Conservation (phyloP, 2,888 invertebrate genomes). For the Thecocarcelia acutangulata region DNA sequence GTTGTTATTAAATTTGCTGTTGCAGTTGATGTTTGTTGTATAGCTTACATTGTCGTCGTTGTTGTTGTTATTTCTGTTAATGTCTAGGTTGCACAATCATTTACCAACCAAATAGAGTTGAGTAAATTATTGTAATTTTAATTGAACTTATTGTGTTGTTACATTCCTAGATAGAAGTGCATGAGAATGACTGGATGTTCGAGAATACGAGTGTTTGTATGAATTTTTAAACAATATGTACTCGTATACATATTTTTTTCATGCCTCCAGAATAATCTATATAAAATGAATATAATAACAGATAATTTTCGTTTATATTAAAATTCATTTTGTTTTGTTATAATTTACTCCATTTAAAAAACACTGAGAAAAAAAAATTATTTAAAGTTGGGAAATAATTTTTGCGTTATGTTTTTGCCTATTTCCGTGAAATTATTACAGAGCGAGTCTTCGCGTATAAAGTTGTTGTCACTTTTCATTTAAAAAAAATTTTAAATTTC, state of each 20-base stretch:
- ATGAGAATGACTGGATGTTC: slow-evolving; percentile 26
- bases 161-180: slow-evolving; percentile 34
- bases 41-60: slow-evolving; percentile 14
- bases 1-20: slow-evolving; percentile 66
- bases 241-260: slow-evolving; percentile 26
- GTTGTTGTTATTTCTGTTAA: slow-evolving; percentile 46
- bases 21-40: slow-evolving; percentile 44
- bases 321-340: slow-evolving; percentile 56
- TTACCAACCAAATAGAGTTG: slow-evolving; percentile 63
- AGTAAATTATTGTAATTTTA: slow-evolving; percentile 70
- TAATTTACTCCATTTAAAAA: slow-evolving; percentile 50
- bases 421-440: too few species aligned
- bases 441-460: too few species aligned
- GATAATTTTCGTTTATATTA: slow-evolving; percentile 64
- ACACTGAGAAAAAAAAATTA: slow-evolving; percentile 26
- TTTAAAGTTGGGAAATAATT: too few species aligned
- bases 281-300: slow-evolving; percentile 61
- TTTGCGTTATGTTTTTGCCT: too few species aligned
- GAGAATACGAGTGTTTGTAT: slow-evolving; percentile 1
- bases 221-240: not conserved
- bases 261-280: slow-evolving; percentile 61
- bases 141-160: slow-evolving; percentile 58
- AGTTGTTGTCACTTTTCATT: too few species aligned
- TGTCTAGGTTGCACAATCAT: slow-evolving; percentile 57
- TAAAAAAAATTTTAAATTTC: too few species aligned